Evolutionary conservation across 2,888 invertebrate species (phyloP).

Genomic region (Drosophila merina): DNA sequence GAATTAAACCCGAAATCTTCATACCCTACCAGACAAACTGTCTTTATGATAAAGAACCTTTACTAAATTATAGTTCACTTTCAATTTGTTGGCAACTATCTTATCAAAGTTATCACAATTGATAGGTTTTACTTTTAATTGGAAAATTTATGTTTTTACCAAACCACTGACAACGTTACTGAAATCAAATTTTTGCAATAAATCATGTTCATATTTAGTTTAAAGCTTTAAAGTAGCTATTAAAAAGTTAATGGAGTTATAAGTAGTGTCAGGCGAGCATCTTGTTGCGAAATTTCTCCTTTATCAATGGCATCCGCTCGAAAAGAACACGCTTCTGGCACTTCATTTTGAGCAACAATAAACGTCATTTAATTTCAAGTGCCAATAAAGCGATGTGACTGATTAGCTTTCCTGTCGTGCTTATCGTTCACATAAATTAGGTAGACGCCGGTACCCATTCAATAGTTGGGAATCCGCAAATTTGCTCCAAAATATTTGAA

Average conservation of each 20-base stretch:
- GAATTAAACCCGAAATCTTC: background rate
- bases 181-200: background rate
- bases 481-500: slow-evolving; percentile 19
- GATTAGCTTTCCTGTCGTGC: slow-evolving; percentile 16
- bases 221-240: background rate
- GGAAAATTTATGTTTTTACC: background rate
- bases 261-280: slow-evolving; percentile 1
- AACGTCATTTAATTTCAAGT: slow-evolving; percentile 45
- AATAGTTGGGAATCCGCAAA: slow-evolving; percentile 17
- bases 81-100: background rate
- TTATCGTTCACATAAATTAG: slow-evolving; percentile 49
- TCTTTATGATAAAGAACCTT: background rate
- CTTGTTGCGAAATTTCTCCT: background rate
- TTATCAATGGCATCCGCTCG: slow-evolving; percentile 13
- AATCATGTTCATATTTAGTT: background rate
- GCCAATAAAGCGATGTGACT: slow-evolving; percentile 27
- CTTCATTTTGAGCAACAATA: slow-evolving; percentile 31
- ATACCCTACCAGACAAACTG: slow-evolving; percentile 9
- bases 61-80: too few relatives aligned
- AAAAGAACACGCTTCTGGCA: slow-evolving; percentile 1
- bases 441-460: slow-evolving; percentile 30
- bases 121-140: background rate
- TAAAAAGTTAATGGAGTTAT: background rate
- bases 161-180: too few relatives aligned
- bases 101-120: background rate